Evolutionary conservation across 64 coral and sea anemone genomes (phyloP).

Genomic region (Astreopora myriophthalma): DNA sequence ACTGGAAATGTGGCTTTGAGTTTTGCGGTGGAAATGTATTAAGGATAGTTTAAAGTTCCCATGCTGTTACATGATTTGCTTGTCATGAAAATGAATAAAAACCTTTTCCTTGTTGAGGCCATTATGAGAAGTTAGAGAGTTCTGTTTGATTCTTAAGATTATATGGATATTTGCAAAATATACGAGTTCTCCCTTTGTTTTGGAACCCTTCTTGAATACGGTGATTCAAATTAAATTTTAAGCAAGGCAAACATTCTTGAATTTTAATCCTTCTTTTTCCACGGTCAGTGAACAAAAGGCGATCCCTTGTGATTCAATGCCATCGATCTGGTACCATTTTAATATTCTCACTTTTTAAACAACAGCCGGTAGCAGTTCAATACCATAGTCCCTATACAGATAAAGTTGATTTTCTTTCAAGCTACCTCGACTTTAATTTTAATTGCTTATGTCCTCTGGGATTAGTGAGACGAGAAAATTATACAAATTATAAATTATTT

Average conservation of each 20-base stretch:
- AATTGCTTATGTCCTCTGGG: background rate
- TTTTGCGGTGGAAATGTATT: background rate
- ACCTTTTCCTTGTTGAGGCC: background rate
- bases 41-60: background rate
- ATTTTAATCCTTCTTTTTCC: background rate
- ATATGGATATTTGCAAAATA: background rate
- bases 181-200: background rate
- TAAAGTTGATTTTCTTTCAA: background rate
- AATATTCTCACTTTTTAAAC: background rate
- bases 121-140: background rate
- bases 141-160: background rate
- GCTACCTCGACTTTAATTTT: background rate
- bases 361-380: background rate
- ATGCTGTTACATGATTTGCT: background rate
- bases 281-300: background rate
- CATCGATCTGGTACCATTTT: background rate
- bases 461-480: background rate
- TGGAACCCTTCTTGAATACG: background rate
- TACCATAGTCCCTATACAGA: background rate
- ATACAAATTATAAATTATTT: background rate
- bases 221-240: conserved; percentile 33
- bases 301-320: background rate
- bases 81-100: background rate
- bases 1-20: background rate
- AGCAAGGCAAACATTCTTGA: background rate